phyloP scores from a whole-genome alignment of 2,113 vertebrate genomes.

The Carettochelys insculpta region DNA sequence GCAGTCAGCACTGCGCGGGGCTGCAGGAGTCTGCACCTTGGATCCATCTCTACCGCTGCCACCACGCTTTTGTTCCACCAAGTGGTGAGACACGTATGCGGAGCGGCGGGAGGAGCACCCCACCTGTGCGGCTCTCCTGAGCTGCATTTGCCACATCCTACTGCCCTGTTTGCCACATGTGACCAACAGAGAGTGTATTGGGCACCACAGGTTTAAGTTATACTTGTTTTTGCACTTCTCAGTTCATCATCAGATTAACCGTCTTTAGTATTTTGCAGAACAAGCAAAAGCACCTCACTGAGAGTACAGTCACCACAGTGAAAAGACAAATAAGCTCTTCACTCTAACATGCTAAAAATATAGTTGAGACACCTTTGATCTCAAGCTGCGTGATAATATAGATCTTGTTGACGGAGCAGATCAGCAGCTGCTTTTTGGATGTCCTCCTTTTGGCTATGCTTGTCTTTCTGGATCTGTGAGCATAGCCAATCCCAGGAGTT shows the following conservation, averaged over 20 bases:
- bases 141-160: too few relatives aligned
- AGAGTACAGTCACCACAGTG: constrained; percentile 50
- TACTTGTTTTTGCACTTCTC: constrained; percentile 35
- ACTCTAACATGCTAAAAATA: constrained; percentile 62
- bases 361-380: constrained; percentile 49
- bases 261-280: constrained; percentile 66
- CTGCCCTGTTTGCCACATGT: too few relatives aligned
- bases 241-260: constrained; percentile 66
- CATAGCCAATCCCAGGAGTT: constrained; percentile 50
- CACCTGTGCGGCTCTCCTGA: too few relatives aligned
- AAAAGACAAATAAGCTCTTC: constrained; percentile 56
- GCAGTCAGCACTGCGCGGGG: too few relatives aligned
- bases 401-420: constrained; percentile 26
- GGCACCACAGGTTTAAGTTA: too few relatives aligned
- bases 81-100: too few relatives aligned
- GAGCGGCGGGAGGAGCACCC: too few relatives aligned
- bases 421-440: constrained; percentile 41
- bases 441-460: constrained; percentile 26
- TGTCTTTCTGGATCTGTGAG: constrained; percentile 49
- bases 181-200: too few relatives aligned
- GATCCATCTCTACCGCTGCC: too few relatives aligned
- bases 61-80: too few relatives aligned
- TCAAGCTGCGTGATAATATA: constrained; percentile 51
- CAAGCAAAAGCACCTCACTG: constrained; percentile 28
- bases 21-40: too few relatives aligned